Evolutionary conservation across 2,113 vertebrate genomes (phyloP), one percentile per base, ranked within the genome.

Genomic region (Hemiscyllium ocellatum): DNA sequence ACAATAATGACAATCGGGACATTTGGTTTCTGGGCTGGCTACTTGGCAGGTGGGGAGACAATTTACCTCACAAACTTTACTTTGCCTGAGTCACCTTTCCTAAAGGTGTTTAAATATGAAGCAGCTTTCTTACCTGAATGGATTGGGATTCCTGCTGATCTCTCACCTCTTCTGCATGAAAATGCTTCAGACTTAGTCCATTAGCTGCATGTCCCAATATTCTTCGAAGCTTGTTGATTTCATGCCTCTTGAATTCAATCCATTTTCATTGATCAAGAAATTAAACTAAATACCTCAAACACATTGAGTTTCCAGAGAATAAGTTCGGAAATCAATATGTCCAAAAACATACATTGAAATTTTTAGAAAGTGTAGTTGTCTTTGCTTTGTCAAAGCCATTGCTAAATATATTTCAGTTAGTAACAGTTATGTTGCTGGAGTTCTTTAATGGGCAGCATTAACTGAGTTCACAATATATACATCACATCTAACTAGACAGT

Each of bases 81-180:
- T n/a, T 86, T 87, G 33, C 95, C 95, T 15, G 95, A 96, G 8
- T 96, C 95, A n/a, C 37, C 65, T 1, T 96, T 96, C 68, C 91
- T 96, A 15, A 87, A 87, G 0, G 0, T 96, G 26, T 96, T 96
- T 70, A 96, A 95, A 29, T 96, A 97, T 0, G 15, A 96, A 42
- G 96, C 96, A n/a, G 70, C 95, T 42, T 97, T 96, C 78, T 95
- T 96, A 69, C 97, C 97, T 0, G 96, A 97, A 95, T 97, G 97
- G 97, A 96, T 97, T 89, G 97, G 96, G 8, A 97, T 98, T 26
- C 52, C 96, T 0, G 97, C 97, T 0, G 96, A 97, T 66, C 65
- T 97, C 78, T 97, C 97, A 37, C 94, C 96, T 0, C 95, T 97
- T 42, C 33, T 1, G 89, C 8, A 0, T 65, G 61, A 95, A 0